These are phyloP conservation scores for Puntigrus tetrazona DNA, from an alignment of 2,113 vertebrate species.

Conservation along the genomic window DNA sequence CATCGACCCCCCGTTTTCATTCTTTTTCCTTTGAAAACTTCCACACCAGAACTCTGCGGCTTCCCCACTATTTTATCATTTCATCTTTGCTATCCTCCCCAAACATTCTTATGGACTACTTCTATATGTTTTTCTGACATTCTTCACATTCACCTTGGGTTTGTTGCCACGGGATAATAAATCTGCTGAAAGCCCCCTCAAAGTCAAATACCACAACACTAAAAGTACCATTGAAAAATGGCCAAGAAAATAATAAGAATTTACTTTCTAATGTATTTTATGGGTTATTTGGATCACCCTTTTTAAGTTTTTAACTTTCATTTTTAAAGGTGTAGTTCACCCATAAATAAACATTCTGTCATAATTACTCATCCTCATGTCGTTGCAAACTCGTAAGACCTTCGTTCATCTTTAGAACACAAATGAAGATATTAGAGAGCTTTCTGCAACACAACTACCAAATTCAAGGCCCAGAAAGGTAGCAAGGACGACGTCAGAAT, in stretches of 20 bases:
- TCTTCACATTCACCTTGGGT: constrained; percentile 53
- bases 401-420: no score
- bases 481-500: no score
- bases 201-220: neutral
- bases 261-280: neutral
- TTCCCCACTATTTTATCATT: constrained; percentile 16
- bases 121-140: constrained; percentile 46
- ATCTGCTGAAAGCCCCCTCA: constrained; percentile 47
- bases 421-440: no score
- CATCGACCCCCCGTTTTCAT: constrained; percentile 41
- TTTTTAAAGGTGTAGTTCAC: neutral
- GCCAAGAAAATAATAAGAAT: neutral
- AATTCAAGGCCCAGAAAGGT: no score
- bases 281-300: neutral
- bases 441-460: no score
- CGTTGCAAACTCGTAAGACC: no score
- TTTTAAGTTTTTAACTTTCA: neutral
- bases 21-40: constrained; percentile 25
- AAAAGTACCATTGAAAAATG: neutral
- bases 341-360: no score
- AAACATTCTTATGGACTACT: constrained; percentile 47
- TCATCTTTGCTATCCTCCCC: constrained; percentile 42
- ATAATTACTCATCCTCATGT: no score
- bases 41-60: neutral
- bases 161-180: constrained; percentile 52